These are phyloP conservation scores for Etia nguti DNA, from an alignment of 2,113 vertebrate genomes.

Conservation along the genomic window DNA sequence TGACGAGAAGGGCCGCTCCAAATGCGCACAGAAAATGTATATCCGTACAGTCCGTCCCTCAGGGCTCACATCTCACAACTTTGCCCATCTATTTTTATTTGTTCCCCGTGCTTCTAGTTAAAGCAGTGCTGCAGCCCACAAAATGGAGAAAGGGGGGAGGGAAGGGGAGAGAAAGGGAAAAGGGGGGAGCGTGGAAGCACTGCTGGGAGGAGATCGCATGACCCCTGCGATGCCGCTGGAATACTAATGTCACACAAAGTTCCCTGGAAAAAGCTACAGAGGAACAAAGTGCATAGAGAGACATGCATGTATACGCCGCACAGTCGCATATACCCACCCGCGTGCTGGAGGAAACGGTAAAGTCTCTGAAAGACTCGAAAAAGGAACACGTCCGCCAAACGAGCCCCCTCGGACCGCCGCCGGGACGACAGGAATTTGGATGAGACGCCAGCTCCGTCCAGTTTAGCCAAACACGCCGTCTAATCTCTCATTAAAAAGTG, in stretches of 20 bases:
- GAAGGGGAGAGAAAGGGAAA: background rate
- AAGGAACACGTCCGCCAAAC: background rate
- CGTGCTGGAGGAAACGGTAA: background rate
- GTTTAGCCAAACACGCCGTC: background rate
- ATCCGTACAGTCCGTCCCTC: conserved; percentile 47
- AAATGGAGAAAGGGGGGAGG: conserved; percentile 29
- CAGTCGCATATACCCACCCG: no score
- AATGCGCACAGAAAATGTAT: conserved; percentile 54
- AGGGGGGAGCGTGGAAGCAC: background rate
- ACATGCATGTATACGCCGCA: background rate
- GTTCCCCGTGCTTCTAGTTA: conserved; percentile 57
- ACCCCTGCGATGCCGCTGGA: conserved; percentile 43
- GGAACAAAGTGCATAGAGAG: conserved; percentile 37
- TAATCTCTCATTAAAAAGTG: background rate
- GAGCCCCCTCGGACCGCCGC: background rate
- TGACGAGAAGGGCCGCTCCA: conserved; percentile 49
- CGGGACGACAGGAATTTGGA: conserved; percentile 10
- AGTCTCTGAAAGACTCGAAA: background rate
- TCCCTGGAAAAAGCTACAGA: conserved; percentile 20
- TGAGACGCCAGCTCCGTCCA: background rate
- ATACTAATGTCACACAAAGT: conserved; percentile 58
- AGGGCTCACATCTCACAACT: conserved; percentile 64
- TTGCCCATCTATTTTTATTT: conserved; percentile 69
- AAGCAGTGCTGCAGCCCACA: conserved; percentile 52
- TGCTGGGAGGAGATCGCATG: conserved; percentile 49